Evolutionary conservation across 2,888 invertebrate species (phyloP), one percentile per base, ranked within the genome.

Genomic region (Philhelius pedissequus): DNA sequence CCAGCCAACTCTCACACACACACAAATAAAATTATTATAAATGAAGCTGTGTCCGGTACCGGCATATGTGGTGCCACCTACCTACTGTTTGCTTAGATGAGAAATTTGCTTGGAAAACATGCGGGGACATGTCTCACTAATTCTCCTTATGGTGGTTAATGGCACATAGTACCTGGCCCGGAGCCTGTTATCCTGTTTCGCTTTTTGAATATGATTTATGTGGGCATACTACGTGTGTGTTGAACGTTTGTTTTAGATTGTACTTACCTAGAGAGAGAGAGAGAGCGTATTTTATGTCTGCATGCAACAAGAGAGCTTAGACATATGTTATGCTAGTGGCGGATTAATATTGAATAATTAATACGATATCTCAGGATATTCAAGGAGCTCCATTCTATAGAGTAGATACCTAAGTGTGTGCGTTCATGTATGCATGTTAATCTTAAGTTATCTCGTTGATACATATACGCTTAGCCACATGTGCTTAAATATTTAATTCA

Each of bases 341-440:
- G 80, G 80, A 76, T 84, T 84, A 80, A 70, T 66, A 70, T 84
- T 79, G 84, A 84, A 84, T 84, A 80, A 79, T 71, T 84, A 84
- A 84, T 80, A 66, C 9, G 45, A 84, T 80, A 71, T 71, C 70
- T 68, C 32, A 83, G 66, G 78, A 78, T 43, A 62, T 62, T 43
- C 43, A 18, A 27, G 60, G 18, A 62, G 27, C 60, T n/a, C n/a
- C n/a, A n/a, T n/a, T n/a, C n/a, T 6, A 13, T 43, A 11, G 0
- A 11, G 30, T 5, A 2, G 13, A 38, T n/a, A 4, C 13, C 9
- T 15, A 15, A 15, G 22, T 13, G 50, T 6, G 7, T n/a, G 15
- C 25, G n/a, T 50, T 11, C 6, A 48, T 22, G 4, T 48, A 48
- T 56, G 13, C 20, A 35, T 13, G 32, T 35, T 56, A 56, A 56